These are phyloP conservation scores for Cirrhinus molitorella DNA, from an alignment of 2,797 vertebrate genomes.

Conservation along the genomic window DNA sequence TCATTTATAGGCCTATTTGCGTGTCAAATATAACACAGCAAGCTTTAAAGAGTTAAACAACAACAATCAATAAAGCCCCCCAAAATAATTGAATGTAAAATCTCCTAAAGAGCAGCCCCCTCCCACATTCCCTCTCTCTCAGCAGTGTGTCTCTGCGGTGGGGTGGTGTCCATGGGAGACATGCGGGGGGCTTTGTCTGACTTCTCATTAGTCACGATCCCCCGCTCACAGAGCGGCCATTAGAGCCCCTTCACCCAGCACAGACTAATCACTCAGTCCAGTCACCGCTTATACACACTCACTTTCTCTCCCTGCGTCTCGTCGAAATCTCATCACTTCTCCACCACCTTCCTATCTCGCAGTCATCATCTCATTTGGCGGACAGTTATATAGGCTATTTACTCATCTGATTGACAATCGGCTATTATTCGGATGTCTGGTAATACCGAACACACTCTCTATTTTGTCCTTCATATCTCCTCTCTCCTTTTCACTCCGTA, in stretches of 20 bases:
- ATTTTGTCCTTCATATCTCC: constrained; percentile 41
- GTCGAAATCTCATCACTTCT: constrained; percentile 6
- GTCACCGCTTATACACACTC: constrained; percentile 28
- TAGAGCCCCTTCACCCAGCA: constrained; percentile 47
- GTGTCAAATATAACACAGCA: background rate
- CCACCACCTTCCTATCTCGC: background rate
- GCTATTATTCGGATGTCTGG: constrained; percentile 27
- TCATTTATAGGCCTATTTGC: background rate
- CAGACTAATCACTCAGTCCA: constrained; percentile 49
- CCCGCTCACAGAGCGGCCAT: constrained; percentile 51
- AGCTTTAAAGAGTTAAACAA: constrained; percentile 4
- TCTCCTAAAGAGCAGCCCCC: constrained; percentile 2
- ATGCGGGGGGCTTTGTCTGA: constrained; percentile 54
- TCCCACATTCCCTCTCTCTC: constrained; percentile 2
- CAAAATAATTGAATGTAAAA: constrained; percentile 2
- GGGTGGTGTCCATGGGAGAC: constrained; percentile 32
- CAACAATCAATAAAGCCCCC: background rate
- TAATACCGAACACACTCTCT: constrained; percentile 19
- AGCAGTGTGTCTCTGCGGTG: background rate
- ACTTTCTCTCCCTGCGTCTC: constrained; percentile 21
- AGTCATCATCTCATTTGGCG: constrained; percentile 20
- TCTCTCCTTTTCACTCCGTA: constrained; percentile 16
- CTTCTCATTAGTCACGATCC: constrained; percentile 60
- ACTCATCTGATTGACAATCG: constrained; percentile 16
- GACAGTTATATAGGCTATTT: constrained; percentile 36